Conservation (phyloP, 2,113 vertebrate species). For the Menura novaehollandiae region DNA sequence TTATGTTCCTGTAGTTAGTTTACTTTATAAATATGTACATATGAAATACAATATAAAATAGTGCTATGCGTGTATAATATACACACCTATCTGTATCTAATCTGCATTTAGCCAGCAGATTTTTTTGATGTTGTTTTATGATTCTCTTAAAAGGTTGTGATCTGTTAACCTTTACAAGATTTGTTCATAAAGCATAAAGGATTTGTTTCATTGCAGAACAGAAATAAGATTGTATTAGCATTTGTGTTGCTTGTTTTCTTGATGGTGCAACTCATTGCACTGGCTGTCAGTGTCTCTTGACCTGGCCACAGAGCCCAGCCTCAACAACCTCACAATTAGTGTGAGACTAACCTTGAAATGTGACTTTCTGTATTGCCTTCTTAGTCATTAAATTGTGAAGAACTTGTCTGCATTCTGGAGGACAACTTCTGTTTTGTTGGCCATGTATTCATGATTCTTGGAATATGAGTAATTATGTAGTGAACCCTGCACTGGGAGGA, state of each 20-base stretch:
- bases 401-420: fast-evolving
- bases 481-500: background rate
- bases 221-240: background rate
- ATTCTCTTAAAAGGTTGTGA: background rate
- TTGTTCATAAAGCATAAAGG: background rate
- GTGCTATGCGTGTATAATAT: background rate
- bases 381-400: background rate
- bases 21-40: background rate
- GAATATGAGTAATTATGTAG: background rate
- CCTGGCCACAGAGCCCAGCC: background rate
- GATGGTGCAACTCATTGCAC: background rate
- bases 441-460: background rate
- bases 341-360: background rate
- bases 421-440: background rate
- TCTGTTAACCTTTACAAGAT: background rate
- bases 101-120: background rate
- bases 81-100: background rate
- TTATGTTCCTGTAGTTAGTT: background rate
- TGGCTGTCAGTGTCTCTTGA: background rate
- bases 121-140: background rate
- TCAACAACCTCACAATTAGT: background rate
- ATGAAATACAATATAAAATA: background rate
- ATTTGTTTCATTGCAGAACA: background rate
- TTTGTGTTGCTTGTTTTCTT: background rate
- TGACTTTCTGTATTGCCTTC: background rate